Evolutionary conservation across 2,797 vertebrate genomes (phyloP).

Genomic region (Ctenopoma kingsleyae): DNA sequence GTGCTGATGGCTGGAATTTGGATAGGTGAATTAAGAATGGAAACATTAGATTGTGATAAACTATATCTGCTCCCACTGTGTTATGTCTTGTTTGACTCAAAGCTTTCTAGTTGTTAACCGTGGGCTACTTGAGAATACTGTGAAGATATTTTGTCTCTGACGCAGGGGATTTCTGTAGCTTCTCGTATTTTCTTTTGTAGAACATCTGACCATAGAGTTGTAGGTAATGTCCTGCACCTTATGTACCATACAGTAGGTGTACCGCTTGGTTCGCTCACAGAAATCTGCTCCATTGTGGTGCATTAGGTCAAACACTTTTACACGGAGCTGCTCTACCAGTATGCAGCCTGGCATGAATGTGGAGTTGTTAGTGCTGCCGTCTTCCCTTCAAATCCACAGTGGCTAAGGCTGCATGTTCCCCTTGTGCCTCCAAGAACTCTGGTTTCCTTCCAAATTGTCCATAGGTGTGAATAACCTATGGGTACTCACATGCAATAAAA

Average conservation of each 20-base stretch:
- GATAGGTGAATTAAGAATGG: slow-evolving; percentile 10
- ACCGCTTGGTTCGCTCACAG: neutral
- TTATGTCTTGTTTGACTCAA: slow-evolving; percentile 61
- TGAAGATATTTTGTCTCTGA: neutral
- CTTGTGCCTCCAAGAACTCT: no score
- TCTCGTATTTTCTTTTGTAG: neutral
- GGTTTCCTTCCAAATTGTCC: no score
- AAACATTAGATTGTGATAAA: slow-evolving; percentile 42
- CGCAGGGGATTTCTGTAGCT: neutral
- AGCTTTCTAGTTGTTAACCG: slow-evolving; percentile 19
- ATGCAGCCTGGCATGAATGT: no score
- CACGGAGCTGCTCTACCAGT: no score
- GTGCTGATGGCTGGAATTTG: slow-evolving; percentile 26
- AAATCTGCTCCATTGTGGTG: no score
- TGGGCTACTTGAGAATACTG: neutral
- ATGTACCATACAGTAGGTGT: neutral
- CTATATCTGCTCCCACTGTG: slow-evolving; percentile 48
- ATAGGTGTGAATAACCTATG: no score
- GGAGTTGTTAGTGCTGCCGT: no score
- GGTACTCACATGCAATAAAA: no score
- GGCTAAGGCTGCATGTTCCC: no score
- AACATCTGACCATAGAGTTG: neutral
- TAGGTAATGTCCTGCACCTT: neutral
- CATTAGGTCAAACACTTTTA: no score
- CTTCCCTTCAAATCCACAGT: no score